Base-by-base conservation (phyloP, 2,888 invertebrate species). In the Chrysolina oricalcia region DNA sequence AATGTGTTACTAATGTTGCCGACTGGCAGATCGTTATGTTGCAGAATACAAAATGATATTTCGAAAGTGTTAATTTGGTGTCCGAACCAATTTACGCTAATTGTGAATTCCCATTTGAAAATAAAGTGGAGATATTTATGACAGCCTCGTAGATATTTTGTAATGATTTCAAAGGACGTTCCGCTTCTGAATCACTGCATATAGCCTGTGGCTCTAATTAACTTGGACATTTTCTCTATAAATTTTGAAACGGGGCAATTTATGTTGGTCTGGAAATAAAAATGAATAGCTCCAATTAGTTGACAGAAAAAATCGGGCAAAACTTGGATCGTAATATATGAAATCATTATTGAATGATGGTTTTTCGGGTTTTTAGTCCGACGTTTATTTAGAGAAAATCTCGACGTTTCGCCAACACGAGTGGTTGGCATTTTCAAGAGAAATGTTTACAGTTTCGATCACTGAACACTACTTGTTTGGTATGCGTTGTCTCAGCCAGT, bases 161-260 rank as follows among this genome's bases (percentile, higher is more conserved):
- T 66, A 59, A 70, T 35, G 46, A 43, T 67, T 70, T 63, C 48
- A 70, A 76, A 73, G 53, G 66, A 67, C 53, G 73, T 68, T 48
- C 67, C 77, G 74, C 74, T 72, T 72, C 75, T 75, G 83, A 77
- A 81, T 80, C 81, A 82, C 80, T 81, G 81, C 80, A 81, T 82
- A 84, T 82, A 35, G 35, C 35, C 82, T 81, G 83, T 84, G 81
- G 85, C 83, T 85, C 86, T 86, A 87, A 87, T 87, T 87, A 87
- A 85, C 84, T 84, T 80, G 82, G 84, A 86, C 85, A 83, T 85
- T 84, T 85, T 81, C 81, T 81, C 84, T 84, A 84, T 86, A 87
- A 87, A 86, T 86, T 86, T 82, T 75, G 84, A 81, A 82, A 80
- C 81, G 81, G 74, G 80, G 84, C 85, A 83, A 85, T 86, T 86